phyloP scores from a whole-genome alignment of 2,888 invertebrate species.

The Myathropa florea region DNA sequence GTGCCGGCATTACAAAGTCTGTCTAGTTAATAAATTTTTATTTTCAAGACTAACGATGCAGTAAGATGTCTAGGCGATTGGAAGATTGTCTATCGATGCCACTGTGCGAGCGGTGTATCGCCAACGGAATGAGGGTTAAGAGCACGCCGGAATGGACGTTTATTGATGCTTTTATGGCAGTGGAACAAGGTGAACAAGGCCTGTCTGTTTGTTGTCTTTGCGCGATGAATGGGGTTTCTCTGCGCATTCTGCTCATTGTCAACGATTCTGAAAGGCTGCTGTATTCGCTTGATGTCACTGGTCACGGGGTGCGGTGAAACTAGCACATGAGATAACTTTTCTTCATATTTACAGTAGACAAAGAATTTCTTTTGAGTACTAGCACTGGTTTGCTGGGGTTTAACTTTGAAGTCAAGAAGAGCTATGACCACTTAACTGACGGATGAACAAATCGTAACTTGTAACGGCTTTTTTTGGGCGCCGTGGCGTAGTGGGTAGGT shows the following conservation, averaged over 20 bases:
- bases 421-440: no score
- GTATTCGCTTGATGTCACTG: neutral
- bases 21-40: constrained; percentile 52
- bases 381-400: no score
- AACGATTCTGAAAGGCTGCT: neutral
- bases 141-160: neutral
- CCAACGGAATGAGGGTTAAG: neutral
- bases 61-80: constrained; percentile 45
- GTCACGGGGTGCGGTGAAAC: no score
- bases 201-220: neutral
- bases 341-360: no score
- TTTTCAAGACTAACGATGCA: constrained; percentile 40
- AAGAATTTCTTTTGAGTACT: no score
- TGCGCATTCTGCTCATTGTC: neutral
- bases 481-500: no score
- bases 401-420: no score
- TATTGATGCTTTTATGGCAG: constrained; percentile 47
- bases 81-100: constrained; percentile 21
- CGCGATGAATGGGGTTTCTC: neutral
- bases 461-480: no score
- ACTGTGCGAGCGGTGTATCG: neutral
- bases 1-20: constrained; percentile 33
- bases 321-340: no score
- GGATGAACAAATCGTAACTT: no score
- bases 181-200: constrained; percentile 53